Percentiles rank a stretch among this genome's conserved stretches.
phyloP scores from a whole-genome alignment of 2,888 invertebrate species.

The Habrosyne pyritoides region DNA sequence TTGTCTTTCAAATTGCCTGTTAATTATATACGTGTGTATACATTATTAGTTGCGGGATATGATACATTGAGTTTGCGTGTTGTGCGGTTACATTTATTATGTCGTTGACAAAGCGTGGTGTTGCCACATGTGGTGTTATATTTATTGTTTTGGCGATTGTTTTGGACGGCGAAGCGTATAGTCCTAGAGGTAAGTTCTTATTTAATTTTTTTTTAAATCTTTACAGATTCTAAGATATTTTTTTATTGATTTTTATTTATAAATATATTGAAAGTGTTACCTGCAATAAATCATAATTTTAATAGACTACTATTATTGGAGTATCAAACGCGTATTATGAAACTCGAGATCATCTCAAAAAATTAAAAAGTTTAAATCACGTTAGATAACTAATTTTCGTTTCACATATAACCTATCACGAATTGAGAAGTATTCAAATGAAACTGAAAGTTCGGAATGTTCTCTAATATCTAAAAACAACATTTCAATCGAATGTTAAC shows the following conservation, averaged over 20 bases:
- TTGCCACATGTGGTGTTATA: conserved; percentile 34
- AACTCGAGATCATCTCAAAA: no score
- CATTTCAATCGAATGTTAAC: background rate
- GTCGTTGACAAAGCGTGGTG: conserved; percentile 22
- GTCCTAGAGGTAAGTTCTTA: conserved; percentile 70
- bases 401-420: background rate
- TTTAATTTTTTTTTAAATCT: background rate
- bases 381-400: background rate
- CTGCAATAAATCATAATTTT: background rate
- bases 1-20: background rate
- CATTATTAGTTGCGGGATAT: background rate
- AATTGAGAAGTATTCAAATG: background rate
- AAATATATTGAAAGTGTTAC: no score
- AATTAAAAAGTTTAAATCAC: no score
- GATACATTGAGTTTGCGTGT: conserved; percentile 1
- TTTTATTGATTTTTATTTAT: no score
- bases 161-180: conserved; percentile 59
- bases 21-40: background rate
- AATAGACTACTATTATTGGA: background rate
- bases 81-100: background rate
- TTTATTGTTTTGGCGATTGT: conserved; percentile 47
- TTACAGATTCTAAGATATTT: no score
- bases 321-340: no score
- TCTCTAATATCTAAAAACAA: background rate
- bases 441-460: background rate